These are phyloP conservation scores for Caretta caretta DNA, from an alignment of 2,113 vertebrate species.

Conservation along the genomic window DNA sequence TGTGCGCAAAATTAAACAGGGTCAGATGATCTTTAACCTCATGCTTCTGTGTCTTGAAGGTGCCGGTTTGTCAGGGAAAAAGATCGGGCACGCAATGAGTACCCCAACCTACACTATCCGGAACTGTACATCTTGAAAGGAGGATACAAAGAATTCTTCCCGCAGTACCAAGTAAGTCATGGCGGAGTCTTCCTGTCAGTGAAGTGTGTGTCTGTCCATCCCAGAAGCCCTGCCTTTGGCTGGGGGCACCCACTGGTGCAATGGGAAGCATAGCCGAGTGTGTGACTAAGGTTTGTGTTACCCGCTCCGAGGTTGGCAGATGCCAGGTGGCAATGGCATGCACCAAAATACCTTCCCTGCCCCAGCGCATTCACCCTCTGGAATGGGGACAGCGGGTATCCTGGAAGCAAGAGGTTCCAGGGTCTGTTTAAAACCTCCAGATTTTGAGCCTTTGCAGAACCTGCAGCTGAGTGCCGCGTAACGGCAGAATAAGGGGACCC, in stretches of 20 bases:
- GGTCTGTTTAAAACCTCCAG: not conserved
- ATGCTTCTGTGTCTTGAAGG: constrained; percentile 15
- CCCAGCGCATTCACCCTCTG: not conserved
- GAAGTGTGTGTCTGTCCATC: rapidly evolving
- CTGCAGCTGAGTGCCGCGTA: not conserved
- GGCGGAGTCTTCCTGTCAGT: rapidly evolving
- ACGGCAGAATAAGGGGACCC: not conserved
- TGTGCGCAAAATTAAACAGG: not conserved
- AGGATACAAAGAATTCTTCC: constrained; percentile 95
- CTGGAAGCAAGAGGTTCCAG: not conserved
- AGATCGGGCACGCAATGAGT: constrained; percentile 86
- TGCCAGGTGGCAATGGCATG: not conserved
- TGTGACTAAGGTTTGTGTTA: not conserved
- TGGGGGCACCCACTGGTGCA: not conserved
- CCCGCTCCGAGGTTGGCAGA: not conserved
- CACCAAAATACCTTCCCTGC: too few species aligned
- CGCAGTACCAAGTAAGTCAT: constrained; percentile 81
- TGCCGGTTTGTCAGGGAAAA: constrained; percentile 88
- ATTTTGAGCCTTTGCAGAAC: not conserved
- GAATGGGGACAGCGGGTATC: not conserved
- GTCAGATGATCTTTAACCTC: not conserved
- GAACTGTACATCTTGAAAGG: constrained; percentile 94
- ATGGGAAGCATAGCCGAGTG: rapidly evolving
- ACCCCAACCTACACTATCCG: constrained; percentile 91
- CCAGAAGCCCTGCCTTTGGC: not conserved